Evolutionary conservation across 2,113 vertebrate species (phyloP).

Genomic region (Stigmatopora argus): DNA sequence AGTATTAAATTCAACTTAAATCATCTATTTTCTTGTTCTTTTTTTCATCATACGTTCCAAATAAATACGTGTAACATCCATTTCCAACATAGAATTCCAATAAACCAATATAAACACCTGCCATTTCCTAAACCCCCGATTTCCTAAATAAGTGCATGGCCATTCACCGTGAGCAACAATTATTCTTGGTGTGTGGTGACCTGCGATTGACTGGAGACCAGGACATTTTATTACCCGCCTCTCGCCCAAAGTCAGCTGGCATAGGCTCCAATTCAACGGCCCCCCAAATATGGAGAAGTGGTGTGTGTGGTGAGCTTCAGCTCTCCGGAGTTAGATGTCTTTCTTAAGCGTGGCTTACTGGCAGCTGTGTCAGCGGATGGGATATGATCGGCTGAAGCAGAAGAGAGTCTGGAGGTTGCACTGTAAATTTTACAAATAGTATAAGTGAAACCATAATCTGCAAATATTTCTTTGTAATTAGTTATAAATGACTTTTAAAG

Average conservation of each 20-base stretch:
- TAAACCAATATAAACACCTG: not conserved
- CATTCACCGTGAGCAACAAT: not conserved
- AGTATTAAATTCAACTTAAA: not conserved
- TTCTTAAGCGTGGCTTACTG: constrained; percentile 63
- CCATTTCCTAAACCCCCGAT: not conserved
- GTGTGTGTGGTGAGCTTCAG: not conserved
- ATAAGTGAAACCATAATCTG: not conserved
- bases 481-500: too few relatives aligned
- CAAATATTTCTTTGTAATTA: not conserved
- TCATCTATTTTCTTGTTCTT: not conserved
- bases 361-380: constrained; percentile 65
- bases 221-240: not conserved
- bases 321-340: not conserved
- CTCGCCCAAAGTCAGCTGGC: not conserved
- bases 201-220: not conserved
- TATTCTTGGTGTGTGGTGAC: not conserved
- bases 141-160: not conserved
- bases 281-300: not conserved
- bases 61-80: not conserved
- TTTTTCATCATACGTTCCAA: not conserved
- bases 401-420: constrained; percentile 60
- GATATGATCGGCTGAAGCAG: constrained; percentile 67
- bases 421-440: constrained; percentile 23
- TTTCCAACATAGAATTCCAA: not conserved
- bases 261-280: not conserved